phyloP scores from a whole-genome alignment of 2,888 invertebrate species.

The Gortyna flavago region DNA sequence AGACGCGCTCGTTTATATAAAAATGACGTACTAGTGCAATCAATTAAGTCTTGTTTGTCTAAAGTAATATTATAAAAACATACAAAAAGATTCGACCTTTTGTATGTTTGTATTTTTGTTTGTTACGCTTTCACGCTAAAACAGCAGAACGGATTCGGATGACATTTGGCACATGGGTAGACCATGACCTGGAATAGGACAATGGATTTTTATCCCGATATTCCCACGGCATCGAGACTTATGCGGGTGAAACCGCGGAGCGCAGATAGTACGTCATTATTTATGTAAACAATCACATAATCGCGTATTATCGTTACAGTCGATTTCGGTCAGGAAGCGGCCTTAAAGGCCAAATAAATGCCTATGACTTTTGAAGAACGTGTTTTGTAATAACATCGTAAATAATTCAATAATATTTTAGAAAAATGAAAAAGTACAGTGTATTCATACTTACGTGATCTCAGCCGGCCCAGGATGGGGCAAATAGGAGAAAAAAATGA shows the following conservation, averaged over 20 bases:
- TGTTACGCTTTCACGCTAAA: background rate
- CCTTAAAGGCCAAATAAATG: background rate
- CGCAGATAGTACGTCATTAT: background rate
- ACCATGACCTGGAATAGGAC: background rate
- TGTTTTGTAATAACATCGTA: background rate
- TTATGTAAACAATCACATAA: background rate
- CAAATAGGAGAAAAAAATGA: conserved; percentile 49
- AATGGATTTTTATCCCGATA: background rate
- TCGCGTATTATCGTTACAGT: background rate
- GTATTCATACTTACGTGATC: conserved; percentile 45
- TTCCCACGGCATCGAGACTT: background rate
- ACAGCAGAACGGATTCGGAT: background rate
- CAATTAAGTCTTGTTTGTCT: background rate
- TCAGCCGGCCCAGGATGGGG: conserved; percentile 53
- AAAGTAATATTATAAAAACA: background rate
- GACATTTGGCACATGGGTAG: background rate
- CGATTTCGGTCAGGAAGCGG: too few species aligned
- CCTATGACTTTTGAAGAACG: background rate
- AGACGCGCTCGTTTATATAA: background rate
- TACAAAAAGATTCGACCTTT: background rate
- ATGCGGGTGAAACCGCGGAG: background rate
- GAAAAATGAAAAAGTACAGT: conserved; percentile 29
- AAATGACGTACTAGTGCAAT: background rate
- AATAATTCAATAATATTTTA: background rate
- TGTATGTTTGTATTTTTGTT: background rate